Percentiles rank a stretch among this genome's conserved stretches.
Conservation (phyloP, 2,888 invertebrate genomes). For the Gisinianus flammeolus region DNA sequence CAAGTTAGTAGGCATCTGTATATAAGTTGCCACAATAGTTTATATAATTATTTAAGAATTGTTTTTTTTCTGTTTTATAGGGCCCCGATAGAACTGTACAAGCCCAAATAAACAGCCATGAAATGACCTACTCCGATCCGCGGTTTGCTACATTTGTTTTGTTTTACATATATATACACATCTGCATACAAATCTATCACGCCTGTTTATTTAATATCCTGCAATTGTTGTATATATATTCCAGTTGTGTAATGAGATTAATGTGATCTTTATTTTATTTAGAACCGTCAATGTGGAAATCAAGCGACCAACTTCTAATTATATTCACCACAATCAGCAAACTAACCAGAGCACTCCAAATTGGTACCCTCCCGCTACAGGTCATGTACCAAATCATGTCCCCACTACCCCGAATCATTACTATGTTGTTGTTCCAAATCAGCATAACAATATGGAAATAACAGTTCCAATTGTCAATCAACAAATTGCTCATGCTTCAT, state of each 20-base stretch:
- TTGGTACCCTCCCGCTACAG: conserved; percentile 22
- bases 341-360: not conserved
- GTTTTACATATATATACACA: too few species aligned
- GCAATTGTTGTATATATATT: too few species aligned
- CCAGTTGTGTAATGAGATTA: too few species aligned
- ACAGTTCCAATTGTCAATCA: conserved; percentile 31
- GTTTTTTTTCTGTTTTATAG: not conserved
- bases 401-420: conserved; percentile 25
- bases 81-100: not conserved
- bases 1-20: too few species aligned
- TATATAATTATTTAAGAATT: not conserved
- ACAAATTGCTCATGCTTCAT: conserved; percentile 20
- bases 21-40: not conserved
- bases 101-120: not conserved
- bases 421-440: conserved; percentile 38
- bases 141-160: not conserved
- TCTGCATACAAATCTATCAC: too few species aligned
- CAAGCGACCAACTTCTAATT: conserved; percentile 2
- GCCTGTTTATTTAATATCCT: too few species aligned
- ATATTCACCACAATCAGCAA: not conserved
- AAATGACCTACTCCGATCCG: not conserved
- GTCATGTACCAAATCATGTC: conserved; percentile 14
- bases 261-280: not conserved
- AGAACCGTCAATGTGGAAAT: not conserved
- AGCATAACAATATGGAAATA: conserved; percentile 1